These are phyloP conservation scores for Clunio marinus DNA, from an alignment of 2,888 invertebrate species.

Conservation along the genomic window DNA sequence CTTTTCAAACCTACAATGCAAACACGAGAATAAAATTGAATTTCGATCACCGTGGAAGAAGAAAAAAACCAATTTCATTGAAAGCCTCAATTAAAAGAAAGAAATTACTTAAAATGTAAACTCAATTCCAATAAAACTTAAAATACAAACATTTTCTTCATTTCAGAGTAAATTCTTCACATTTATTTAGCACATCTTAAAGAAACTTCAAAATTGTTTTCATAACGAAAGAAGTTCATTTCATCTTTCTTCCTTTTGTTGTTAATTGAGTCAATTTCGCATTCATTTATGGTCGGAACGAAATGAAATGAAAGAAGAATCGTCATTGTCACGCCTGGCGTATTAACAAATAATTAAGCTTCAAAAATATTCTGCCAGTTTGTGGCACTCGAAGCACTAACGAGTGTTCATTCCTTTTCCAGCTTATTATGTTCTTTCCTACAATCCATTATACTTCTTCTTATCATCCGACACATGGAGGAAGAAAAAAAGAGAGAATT, in stretches of 20 bases:
- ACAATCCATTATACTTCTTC: conserved; percentile 13
- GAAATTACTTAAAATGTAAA: neutral
- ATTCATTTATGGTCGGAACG: neutral
- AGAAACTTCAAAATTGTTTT: neutral
- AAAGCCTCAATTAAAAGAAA: neutral
- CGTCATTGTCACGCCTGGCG: neutral
- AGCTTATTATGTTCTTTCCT: conserved; percentile 2
- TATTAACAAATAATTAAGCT: neutral
- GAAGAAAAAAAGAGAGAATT: too few species aligned
- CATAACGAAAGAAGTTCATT: conserved; percentile 1
- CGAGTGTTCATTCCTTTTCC: neutral
- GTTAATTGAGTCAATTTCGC: conserved; percentile 16
- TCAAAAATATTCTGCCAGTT: conserved; percentile 1
- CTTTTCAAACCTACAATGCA: too few species aligned
- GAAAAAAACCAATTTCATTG: neutral
- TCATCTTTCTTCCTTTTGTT: too few species aligned
- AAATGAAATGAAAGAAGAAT: neutral
- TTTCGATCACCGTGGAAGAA: neutral
- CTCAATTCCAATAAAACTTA: neutral
- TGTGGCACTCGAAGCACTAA: neutral
- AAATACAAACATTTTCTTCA: neutral
- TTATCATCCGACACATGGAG: conserved; percentile 13
- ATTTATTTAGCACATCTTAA: conserved; percentile 2
- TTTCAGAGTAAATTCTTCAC: conserved; percentile 2
- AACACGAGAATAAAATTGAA: too few species aligned